Percentiles rank a stretch among this genome's conserved stretches.
Evolutionary conservation across 2,113 vertebrate genomes (phyloP).

Genomic region (Austrofundulus limnaeus): DNA sequence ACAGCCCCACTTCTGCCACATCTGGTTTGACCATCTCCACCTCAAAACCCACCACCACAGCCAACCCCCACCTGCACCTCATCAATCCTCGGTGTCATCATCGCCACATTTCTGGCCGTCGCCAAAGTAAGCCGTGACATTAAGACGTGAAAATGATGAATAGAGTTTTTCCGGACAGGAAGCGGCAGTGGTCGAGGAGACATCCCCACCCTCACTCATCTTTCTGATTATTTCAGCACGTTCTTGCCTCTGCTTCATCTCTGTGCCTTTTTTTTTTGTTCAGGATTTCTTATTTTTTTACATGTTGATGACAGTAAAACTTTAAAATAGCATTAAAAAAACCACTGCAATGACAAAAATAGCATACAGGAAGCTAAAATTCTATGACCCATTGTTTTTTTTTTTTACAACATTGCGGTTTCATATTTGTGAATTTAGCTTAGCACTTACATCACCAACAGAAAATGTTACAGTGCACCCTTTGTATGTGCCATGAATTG

Average conservation of each 20-base stretch:
- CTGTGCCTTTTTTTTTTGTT: slow-evolving; percentile 42
- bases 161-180: slow-evolving; percentile 78
- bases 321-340: too few species aligned
- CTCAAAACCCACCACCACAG: slow-evolving; percentile 62
- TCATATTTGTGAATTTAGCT: neutral
- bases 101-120: slow-evolving; percentile 73
- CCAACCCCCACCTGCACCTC: slow-evolving; percentile 69
- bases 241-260: slow-evolving; percentile 60
- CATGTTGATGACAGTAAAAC: too few species aligned
- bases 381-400: too few species aligned
- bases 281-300: too few species aligned
- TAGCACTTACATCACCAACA: slow-evolving; percentile 5
- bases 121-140: slow-evolving; percentile 77
- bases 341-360: too few species aligned
- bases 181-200: slow-evolving; percentile 66
- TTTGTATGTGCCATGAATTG: slow-evolving; percentile 40
- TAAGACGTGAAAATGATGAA: slow-evolving; percentile 80
- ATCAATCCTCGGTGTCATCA: slow-evolving; percentile 79
- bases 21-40: slow-evolving; percentile 80
- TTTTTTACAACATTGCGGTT: neutral
- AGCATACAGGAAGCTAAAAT: too few species aligned
- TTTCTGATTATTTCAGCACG: slow-evolving; percentile 69
- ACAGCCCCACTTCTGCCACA: slow-evolving; percentile 63
- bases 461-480: slow-evolving; percentile 32
- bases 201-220: slow-evolving; percentile 72